Evolutionary conservation across 2,888 invertebrate species (phyloP), one percentile per base, ranked within the genome.

Genomic region (Plemyria rubiginata): DNA sequence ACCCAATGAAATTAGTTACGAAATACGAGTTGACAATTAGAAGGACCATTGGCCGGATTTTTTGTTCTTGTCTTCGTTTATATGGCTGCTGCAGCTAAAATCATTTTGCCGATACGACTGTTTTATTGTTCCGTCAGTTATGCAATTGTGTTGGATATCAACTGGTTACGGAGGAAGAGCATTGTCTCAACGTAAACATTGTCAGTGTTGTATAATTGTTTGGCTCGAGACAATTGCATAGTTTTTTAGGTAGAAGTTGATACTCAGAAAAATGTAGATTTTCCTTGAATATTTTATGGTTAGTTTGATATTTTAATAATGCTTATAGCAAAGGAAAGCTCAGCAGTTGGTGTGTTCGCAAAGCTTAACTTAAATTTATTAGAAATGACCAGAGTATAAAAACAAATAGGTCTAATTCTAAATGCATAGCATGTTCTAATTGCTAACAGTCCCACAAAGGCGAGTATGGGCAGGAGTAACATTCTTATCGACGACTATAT

Each of bases 1-100:
- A 71, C 66, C 70, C 60, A 54, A 62, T 69, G 67, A 73, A 78
- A 79, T 79, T 75, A 78, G 77, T 76, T 72, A 71, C 66, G 60
- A 70, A 73, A 75, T 69, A 60, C 66, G 66, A 71, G 52, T 32
- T 62, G 43, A 65, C 72, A 74, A 71, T 70, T 70, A 72, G 58
- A 38, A 63, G 60, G 38, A 63, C 58, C 8, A 54, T 56, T 48
- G 64, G 66, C 68, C 56, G 40, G 22, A 4, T 36, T 46, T 53
- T 52, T 71, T 65, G 53, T 66, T 38, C 9, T 52, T 52, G 36
- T 67, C 55, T 61, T 43, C 51, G 38, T 64, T 55, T 52, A 49
- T 52, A 49, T 52, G 52, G 48, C 32, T 55, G 40, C 52, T 52
- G 49, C 51, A 52, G 43, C 15, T 15, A 38, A 15, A 29, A 28